Conservation (phyloP, 2,888 invertebrate species). For the Oxyteleia sp. region DNA sequence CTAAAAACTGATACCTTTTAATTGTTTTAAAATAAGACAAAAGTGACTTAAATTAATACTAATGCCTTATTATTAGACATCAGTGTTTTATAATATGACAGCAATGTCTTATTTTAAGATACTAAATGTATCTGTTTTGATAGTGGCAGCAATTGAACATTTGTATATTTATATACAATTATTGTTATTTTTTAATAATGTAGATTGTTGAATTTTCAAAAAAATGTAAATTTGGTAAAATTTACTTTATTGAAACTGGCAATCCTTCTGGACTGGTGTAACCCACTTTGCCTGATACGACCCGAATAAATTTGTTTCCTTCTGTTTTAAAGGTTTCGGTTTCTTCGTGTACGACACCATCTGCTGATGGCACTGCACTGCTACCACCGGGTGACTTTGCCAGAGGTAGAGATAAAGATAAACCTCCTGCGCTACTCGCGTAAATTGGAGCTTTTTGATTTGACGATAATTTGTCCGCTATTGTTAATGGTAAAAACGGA, state of each 20-base stretch:
- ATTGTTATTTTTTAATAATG: too few species aligned
- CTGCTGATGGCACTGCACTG: constrained; percentile 61
- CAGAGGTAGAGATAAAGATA: constrained; percentile 80
- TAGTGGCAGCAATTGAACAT: too few species aligned
- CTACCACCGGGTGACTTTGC: constrained; percentile 52
- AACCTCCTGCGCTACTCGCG: constrained; percentile 84
- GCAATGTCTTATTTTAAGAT: too few species aligned
- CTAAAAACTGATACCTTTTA: too few species aligned
- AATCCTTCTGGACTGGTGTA: constrained; percentile 86
- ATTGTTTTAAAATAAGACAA: too few species aligned
- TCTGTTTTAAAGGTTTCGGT: constrained; percentile 82
- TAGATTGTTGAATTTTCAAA: constrained; percentile 8
- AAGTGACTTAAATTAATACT: too few species aligned
- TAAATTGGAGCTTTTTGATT: constrained; percentile 83
- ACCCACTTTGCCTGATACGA: constrained; percentile 82
- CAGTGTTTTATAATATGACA: too few species aligned
- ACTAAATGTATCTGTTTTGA: too few species aligned
- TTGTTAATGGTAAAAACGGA: constrained; percentile 49
- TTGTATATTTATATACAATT: too few species aligned
- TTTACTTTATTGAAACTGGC: constrained; percentile 85
- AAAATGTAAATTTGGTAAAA: constrained; percentile 6
- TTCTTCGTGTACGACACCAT: constrained; percentile 82
- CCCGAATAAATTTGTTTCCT: constrained; percentile 81
- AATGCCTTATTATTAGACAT: too few species aligned
- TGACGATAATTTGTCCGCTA: constrained; percentile 81